Evolutionary conservation across 2,113 vertebrate genomes (phyloP).

Genomic region (Grammatotria lemairii): DNA sequence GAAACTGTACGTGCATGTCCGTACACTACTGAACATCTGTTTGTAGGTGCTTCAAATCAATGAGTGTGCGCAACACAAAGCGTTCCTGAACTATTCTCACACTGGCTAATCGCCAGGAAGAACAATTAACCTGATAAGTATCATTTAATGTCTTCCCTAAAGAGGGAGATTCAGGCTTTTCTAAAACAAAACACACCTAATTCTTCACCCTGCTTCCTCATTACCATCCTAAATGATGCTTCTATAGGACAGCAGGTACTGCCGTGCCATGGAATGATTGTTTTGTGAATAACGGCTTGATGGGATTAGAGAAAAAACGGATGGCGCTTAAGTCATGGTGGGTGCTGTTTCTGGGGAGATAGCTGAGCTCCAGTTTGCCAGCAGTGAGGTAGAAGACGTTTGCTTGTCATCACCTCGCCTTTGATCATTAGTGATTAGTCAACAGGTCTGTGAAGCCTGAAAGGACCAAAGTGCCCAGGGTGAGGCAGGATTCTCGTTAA

Average conservation of each 20-base stretch:
- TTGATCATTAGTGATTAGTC: conserved; percentile 10
- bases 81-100: conserved; percentile 21
- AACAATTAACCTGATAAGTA: conserved; percentile 63
- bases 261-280: conserved; percentile 12
- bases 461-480: conserved; percentile 55
- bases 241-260: conserved; percentile 39
- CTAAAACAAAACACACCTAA: conserved; percentile 51
- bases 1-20: background rate
- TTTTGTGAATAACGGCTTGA: conserved; percentile 43
- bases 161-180: conserved; percentile 23
- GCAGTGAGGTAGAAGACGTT: conserved; percentile 61
- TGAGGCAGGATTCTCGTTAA: conserved; percentile 7
- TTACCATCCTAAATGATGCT: conserved; percentile 48
- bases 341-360: conserved; percentile 26
- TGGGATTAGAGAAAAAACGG: conserved; percentile 41
- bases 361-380: conserved; percentile 39
- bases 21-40: conserved; percentile 3
- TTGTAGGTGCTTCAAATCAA: conserved; percentile 26
- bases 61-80: conserved; percentile 13
- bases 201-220: conserved; percentile 43
- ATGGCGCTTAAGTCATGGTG: conserved; percentile 3
- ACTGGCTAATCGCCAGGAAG: conserved; percentile 39
- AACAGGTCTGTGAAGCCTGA: conserved; percentile 18
- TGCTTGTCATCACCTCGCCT: conserved; percentile 36
- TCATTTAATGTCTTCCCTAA: conserved; percentile 39